Evolutionary conservation across 2,113 vertebrate genomes (phyloP).

Genomic region (Holacanthus passer): DNA sequence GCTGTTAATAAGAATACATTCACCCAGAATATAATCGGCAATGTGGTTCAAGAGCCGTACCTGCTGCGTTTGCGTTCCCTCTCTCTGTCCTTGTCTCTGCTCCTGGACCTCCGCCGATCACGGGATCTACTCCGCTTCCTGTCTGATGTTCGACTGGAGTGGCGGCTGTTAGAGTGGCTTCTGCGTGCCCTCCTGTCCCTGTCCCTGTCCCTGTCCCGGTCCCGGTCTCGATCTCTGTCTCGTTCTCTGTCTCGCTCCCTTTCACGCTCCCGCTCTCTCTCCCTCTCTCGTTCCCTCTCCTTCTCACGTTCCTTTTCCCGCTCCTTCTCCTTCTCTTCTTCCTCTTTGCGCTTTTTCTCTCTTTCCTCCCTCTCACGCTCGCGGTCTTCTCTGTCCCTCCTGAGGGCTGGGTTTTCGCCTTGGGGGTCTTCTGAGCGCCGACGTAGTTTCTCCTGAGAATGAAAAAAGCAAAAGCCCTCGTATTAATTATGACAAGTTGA

Average conservation of each 20-base stretch:
- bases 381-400: slow-evolving; percentile 81
- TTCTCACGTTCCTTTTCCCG: slow-evolving; percentile 87
- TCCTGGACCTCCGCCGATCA: slow-evolving; percentile 95
- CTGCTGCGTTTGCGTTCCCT: slow-evolving; percentile 94
- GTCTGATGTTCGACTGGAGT: slow-evolving; percentile 94
- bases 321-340: slow-evolving; percentile 92
- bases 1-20: no score
- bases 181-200: slow-evolving; percentile 90
- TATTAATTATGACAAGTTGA: neutral
- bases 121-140: slow-evolving; percentile 93
- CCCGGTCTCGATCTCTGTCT: slow-evolving; percentile 87
- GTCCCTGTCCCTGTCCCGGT: slow-evolving; percentile 87
- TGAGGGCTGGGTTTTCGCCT: slow-evolving; percentile 74
- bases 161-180: slow-evolving; percentile 93
- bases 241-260: slow-evolving; percentile 84
- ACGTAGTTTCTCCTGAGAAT: slow-evolving; percentile 85
- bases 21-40: neutral
- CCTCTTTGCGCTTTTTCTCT: slow-evolving; percentile 84
- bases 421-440: slow-evolving; percentile 84
- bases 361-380: slow-evolving; percentile 86
- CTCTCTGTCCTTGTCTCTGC: slow-evolving; percentile 91
- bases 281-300: slow-evolving; percentile 88
- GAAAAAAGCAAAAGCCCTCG: neutral
- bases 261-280: slow-evolving; percentile 87
- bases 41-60: slow-evolving; percentile 67